Evolutionary conservation across 2,888 invertebrate genomes (phyloP).

Genomic region (Scaptomyza tumidula): DNA sequence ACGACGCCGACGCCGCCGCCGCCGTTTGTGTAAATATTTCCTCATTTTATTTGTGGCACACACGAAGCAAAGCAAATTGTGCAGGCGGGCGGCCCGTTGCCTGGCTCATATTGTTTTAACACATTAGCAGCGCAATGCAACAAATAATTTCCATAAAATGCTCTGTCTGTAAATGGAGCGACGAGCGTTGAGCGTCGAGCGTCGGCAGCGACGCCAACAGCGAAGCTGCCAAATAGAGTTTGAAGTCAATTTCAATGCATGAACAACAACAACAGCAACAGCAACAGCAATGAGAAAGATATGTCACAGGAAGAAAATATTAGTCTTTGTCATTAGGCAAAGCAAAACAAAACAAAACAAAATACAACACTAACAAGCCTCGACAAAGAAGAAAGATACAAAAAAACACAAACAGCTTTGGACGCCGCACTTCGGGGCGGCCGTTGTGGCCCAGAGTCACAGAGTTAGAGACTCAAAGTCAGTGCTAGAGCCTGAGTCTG

Average conservation of each 20-base stretch:
- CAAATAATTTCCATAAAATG: conserved; percentile 83
- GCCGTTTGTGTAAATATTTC: conserved; percentile 75
- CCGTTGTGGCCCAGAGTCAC: conserved; percentile 46
- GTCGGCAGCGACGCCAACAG: conserved; percentile 22
- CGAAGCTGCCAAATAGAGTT: conserved; percentile 23
- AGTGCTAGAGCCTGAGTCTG: conserved; percentile 34
- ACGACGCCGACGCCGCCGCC: conserved; percentile 23
- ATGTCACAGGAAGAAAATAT: conserved; percentile 84
- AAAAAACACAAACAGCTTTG: conserved; percentile 45
- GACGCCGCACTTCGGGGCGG: conserved; percentile 41
- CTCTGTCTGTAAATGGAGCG: conserved; percentile 64
- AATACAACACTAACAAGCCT: conserved; percentile 34
- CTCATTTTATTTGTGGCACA: conserved; percentile 76
- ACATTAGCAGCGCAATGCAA: conserved; percentile 83
- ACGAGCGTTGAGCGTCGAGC: conserved; percentile 24
- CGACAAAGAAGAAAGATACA: conserved; percentile 26
- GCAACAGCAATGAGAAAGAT: conserved; percentile 63
- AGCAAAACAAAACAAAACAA: conserved; percentile 64
- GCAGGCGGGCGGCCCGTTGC: conserved; percentile 48
- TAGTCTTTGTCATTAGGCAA: conserved; percentile 83
- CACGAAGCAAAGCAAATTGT: conserved; percentile 63
- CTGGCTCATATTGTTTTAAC: conserved; percentile 82
- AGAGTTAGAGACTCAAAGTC: conserved; percentile 4
- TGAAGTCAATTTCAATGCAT: conserved; percentile 54
- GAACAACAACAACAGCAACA: not conserved